Evolutionary conservation across 2,113 vertebrate species (phyloP), one percentile per base, ranked within the genome.

Genomic region (Salvator merianae): DNA sequence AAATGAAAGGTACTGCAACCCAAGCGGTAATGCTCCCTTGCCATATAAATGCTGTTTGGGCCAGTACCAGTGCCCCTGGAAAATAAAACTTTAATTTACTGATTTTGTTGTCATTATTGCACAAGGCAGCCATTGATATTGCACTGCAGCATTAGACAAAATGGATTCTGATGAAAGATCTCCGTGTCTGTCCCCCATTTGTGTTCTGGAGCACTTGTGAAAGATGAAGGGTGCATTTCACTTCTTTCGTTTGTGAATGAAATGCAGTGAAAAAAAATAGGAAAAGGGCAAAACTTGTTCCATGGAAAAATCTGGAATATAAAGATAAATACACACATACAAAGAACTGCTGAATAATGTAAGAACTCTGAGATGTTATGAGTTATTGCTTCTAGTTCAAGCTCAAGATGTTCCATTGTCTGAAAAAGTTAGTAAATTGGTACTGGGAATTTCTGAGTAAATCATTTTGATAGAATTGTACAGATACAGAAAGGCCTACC

Each of bases 351-450:
- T 79, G 62, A 80, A 81, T 81, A 68, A 53, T 71, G 71, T 55
- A 20, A 18, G 26, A 73, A 71, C 34, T 40, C 18, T 40, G 24
- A 59, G 50, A 40, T 73, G 18, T 73, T 62, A 30, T 62, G 69
- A 82, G 2, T 73, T 82, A 73, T 82, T 72, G 80, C 53, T 73
- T 82, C 59, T 43, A 78, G 26, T 36, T 79, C 72, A 79, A 85
- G 24, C 13, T 79, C 69, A 50, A 79, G 55, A 79, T 73, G 59
- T 73, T 79, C 69, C 76, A 36, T 63, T 50, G 55, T 85, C 69
- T 65, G 69, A 26, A 53, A 73, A 79, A 65, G 16, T 65, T 85
- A 38, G 69, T 73, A 74, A 62, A 73, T 47, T 65, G 40, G 55
- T 65, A 73, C 43, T 53, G 55, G n/a, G 59, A 73, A 50, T 53